A percentile compares a stretch with the other conserved stretches of the same genome.
Evolutionary conservation across 2,797 vertebrate genomes (phyloP).

Genomic region (Danio jaintianensis): DNA sequence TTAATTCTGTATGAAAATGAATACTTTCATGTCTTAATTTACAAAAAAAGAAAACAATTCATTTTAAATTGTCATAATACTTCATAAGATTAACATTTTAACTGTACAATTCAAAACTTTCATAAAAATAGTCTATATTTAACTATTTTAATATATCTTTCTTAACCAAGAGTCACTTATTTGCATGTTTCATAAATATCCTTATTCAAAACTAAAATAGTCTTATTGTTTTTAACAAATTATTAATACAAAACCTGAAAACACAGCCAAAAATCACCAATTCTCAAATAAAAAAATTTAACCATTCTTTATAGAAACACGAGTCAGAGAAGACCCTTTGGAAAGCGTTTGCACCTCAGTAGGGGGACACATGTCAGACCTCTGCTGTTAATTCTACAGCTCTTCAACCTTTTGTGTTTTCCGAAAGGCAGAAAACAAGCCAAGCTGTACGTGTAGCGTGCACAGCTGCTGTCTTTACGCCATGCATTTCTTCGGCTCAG

Average conservation of each 20-base stretch:
- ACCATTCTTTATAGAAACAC: neutral
- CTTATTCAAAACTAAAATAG: neutral
- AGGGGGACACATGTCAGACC: conserved; percentile 3
- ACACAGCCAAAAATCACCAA: neutral
- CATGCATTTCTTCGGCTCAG: neutral
- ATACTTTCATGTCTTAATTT: too few species aligned
- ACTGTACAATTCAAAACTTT: too few species aligned
- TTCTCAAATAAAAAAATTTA: neutral
- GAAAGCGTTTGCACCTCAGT: conserved; percentile 9
- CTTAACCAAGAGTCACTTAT: neutral
- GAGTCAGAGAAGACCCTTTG: conserved; percentile 17
- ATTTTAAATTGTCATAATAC: too few species aligned
- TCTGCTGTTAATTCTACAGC: conserved; percentile 13
- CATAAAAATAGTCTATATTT: too few species aligned
- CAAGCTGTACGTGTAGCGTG: conserved; percentile 2
- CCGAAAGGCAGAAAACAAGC: conserved; percentile 7
- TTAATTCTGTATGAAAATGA: too few species aligned
- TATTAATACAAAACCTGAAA: neutral
- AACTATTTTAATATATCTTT: too few species aligned
- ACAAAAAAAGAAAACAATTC: too few species aligned
- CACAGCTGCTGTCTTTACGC: conserved; percentile 21
- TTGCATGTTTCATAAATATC: neutral
- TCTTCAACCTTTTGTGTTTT: conserved; percentile 1
- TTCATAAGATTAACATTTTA: too few species aligned
- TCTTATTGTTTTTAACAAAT: neutral